phyloP scores from a whole-genome alignment of 2,113 vertebrate species.

The Sterna hirundo region DNA sequence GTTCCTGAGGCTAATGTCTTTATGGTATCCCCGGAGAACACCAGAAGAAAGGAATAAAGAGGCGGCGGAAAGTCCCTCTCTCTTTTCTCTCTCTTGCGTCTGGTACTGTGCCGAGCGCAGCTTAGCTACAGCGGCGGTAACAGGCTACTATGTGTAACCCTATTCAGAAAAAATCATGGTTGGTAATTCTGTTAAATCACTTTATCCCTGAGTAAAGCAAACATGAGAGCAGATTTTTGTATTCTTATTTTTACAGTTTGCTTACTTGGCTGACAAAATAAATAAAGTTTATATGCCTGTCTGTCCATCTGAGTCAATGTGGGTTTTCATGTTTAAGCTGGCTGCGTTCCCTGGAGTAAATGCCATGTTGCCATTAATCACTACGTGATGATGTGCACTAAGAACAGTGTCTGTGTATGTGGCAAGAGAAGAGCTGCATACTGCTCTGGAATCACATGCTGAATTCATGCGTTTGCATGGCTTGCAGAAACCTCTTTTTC shows the following conservation, averaged over 20 bases:
- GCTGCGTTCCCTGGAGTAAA: conserved; percentile 42
- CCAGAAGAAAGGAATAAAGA: neutral
- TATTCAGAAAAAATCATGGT: conserved; percentile 3
- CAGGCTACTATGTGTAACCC: neutral
- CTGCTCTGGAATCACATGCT: neutral
- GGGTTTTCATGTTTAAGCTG: conserved; percentile 49
- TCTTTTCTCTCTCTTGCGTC: neutral
- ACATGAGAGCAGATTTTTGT: conserved; percentile 34
- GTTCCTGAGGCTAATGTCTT: rapidly evolving
- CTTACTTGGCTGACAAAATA: conserved; percentile 41
- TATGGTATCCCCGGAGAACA: neutral
- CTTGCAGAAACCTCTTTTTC: neutral
- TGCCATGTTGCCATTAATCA: conserved; percentile 52
- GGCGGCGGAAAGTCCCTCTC: neutral
- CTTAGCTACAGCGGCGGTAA: neutral
- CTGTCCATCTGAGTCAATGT: conserved; percentile 45
- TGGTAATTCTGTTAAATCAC: conserved; percentile 35
- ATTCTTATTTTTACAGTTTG: conserved; percentile 52
- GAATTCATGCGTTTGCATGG: neutral
- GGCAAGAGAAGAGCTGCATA: neutral
- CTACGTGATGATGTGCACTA: conserved; percentile 25
- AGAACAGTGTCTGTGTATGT: conserved; percentile 23
- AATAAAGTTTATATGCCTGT: conserved; percentile 21
- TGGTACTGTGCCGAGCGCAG: neutral
- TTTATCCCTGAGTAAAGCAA: conserved; percentile 28